These are phyloP conservation scores for Aphelocoma coerulescens DNA, from an alignment of 2,113 vertebrate species.

Conservation along the genomic window DNA sequence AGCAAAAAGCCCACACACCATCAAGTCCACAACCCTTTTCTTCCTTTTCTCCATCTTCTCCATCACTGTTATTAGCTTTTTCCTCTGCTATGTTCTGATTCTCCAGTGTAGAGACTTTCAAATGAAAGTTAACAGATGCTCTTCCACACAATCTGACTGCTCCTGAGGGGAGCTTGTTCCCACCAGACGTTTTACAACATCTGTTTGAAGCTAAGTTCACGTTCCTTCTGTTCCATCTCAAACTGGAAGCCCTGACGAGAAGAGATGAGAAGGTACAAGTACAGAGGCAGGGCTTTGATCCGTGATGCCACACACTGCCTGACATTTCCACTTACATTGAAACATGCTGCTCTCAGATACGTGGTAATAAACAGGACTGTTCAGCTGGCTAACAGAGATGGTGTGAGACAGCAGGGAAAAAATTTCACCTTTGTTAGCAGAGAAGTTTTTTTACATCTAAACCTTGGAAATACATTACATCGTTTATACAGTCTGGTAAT, in stretches of 20 bases:
- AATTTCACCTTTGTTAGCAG: background rate
- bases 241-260: slow-evolving; percentile 29
- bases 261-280: slow-evolving; percentile 52
- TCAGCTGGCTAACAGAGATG: slow-evolving; percentile 37
- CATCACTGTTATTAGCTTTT: background rate
- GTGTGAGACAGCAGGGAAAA: background rate
- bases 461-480: background rate
- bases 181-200: slow-evolving; percentile 56
- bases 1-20: background rate
- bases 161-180: slow-evolving; percentile 56
- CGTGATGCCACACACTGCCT: slow-evolving; percentile 27
- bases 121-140: slow-evolving; percentile 59
- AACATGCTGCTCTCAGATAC: slow-evolving; percentile 43
- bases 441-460: background rate
- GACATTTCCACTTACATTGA: slow-evolving; percentile 57
- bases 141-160: slow-evolving; percentile 10
- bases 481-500: background rate
- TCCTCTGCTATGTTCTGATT: background rate
- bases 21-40: background rate
- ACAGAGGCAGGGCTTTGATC: slow-evolving; percentile 54
- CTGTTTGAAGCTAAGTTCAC: slow-evolving; percentile 57
- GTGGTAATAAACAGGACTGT: slow-evolving; percentile 38
- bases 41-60: background rate
- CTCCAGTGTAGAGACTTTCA: slow-evolving; percentile 14
- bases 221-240: slow-evolving; percentile 61